Percentiles rank a stretch among this genome's conserved stretches.
Conservation (phyloP, 2,113 vertebrate species). For the Oreotragus oreotragus region DNA sequence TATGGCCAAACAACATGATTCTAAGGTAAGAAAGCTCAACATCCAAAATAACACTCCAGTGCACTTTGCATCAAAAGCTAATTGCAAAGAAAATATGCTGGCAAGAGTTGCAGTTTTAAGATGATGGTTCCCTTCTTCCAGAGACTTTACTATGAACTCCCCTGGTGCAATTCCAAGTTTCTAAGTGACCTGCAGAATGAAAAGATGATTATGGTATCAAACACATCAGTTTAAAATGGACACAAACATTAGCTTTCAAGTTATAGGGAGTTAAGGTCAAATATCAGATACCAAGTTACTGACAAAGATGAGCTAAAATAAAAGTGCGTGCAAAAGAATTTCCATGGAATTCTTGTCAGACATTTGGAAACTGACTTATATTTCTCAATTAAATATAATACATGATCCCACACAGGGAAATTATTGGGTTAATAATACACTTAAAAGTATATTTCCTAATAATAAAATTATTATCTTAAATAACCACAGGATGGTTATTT, state of each 20-base stretch:
- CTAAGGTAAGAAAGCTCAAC: neutral
- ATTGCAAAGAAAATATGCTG: neutral
- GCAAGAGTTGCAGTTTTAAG: neutral
- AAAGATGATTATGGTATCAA: conserved; percentile 11
- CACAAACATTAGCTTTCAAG: neutral
- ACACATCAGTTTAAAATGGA: neutral
- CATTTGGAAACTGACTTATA: neutral
- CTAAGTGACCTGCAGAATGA: conserved; percentile 46
- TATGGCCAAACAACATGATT: neutral
- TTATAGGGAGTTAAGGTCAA: neutral
- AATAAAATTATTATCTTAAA: neutral
- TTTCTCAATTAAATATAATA: conserved; percentile 59
- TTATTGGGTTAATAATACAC: neutral
- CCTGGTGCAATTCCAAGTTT: neutral
- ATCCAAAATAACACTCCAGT: neutral
- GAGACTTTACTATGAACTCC: neutral
- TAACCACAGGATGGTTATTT: neutral
- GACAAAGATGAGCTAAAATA: neutral
- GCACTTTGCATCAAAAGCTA: neutral
- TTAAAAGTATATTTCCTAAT: neutral
- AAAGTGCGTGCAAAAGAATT: neutral
- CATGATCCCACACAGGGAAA: neutral
- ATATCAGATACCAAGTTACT: neutral
- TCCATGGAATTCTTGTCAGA: neutral
- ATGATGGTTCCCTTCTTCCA: neutral